Conservation (phyloP, 2,888 invertebrate species). For the Urechis unicinctus region DNA sequence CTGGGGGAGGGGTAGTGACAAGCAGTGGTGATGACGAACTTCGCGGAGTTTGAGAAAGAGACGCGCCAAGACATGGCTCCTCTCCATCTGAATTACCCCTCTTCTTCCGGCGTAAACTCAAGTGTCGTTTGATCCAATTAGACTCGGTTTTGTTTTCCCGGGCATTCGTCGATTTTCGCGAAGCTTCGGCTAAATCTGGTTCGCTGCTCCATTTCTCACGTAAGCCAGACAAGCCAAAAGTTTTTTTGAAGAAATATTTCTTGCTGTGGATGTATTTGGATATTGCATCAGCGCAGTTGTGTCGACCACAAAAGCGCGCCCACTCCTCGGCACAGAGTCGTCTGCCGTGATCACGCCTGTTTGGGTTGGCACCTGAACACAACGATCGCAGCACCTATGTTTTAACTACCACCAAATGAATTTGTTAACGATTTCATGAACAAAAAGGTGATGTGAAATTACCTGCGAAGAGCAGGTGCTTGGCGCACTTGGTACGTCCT, state of each 20-base stretch:
- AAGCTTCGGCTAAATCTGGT: constrained; percentile 42
- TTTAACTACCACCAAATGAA: not conserved
- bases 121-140: constrained; percentile 22
- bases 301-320: constrained; percentile 68
- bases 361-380: constrained; percentile 67
- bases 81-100: no score
- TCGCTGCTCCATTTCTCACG: constrained; percentile 58
- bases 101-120: constrained; percentile 20
- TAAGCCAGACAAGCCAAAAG: constrained; percentile 22
- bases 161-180: constrained; percentile 2
- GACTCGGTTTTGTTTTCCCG: constrained; percentile 3
- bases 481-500: constrained; percentile 68
- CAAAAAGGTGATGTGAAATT: not conserved
- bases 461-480: constrained; percentile 69
- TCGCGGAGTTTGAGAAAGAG: constrained; percentile 7
- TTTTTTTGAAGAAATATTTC: constrained; percentile 33
- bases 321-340: constrained; percentile 68
- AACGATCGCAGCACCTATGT: no score
- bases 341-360: constrained; percentile 63
- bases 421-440: not conserved
- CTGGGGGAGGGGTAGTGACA: not conserved
- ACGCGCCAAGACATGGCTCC: not conserved
- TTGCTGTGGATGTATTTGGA: constrained; percentile 56
- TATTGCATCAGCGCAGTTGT: constrained; percentile 66
- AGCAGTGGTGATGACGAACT: constrained; percentile 8